Base-by-base conservation (phyloP, 2,797 vertebrate genomes). In the Octomys mimax region DNA sequence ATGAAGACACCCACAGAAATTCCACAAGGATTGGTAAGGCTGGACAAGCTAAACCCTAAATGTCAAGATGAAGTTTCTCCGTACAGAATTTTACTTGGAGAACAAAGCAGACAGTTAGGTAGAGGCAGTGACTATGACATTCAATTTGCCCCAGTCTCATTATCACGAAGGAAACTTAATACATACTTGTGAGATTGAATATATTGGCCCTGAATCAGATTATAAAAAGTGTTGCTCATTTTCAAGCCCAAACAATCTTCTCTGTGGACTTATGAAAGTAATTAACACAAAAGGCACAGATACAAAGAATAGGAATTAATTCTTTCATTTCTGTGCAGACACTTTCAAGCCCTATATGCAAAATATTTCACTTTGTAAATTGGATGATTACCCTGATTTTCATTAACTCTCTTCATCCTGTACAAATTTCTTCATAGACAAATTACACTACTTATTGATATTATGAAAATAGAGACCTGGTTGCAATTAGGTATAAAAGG, bases 281-380 rank as follows among this genome's bases (percentile, higher is more conserved):
- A 87, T 73, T 92, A 94, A 87, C 61, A 70, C 12, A 78, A 28
- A 94, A 88, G 46, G 75, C 92, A 57, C 39, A 91, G 46, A n/a
- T 68, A 77, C 4, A 75, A 28, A 62, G 16, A 93, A 83, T 5
- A 91, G 7, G 22, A 68, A 71, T 66, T 71, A 78, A 61, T 79
- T 90, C 36, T 77, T 75, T 42, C 88, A 80, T 92, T 94, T 95
- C 42, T 19, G 1, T 94, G 54, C 22, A 94, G 73, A 59, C 92
- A 92, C n/a, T 94, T 21, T 70, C 82, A 91, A 92, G 52, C 13
- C 90, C 75, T 81, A 36, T 79, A 36, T 61, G 83, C 24, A 24
- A 84, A 89, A 62, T 94, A 93, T 90, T 97, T 97, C 61, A 87
- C 54, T 87, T 91, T 85, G 49, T 78, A 95, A 52, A 66, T 24